Conservation (phyloP, 2,113 vertebrate species). For the Stegastes partitus region DNA sequence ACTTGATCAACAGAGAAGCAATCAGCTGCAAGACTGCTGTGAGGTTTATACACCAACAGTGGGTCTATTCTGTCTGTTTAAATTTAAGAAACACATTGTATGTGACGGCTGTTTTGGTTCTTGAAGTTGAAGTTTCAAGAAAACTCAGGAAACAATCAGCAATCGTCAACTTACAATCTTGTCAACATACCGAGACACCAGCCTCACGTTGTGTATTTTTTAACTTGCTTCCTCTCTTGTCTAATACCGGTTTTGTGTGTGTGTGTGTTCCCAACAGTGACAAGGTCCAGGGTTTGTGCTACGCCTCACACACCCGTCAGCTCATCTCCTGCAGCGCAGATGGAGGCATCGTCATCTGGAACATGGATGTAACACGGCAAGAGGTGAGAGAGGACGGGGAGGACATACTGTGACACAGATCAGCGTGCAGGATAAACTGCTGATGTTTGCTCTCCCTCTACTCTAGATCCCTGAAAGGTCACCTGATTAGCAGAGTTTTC, state of each 20-base stretch:
- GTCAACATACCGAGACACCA: no score
- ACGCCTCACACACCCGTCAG: slow-evolving; percentile 94
- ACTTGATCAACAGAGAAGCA: no score
- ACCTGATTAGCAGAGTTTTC: slow-evolving; percentile 12
- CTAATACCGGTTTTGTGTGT: slow-evolving; percentile 2
- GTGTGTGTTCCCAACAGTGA: slow-evolving; percentile 84
- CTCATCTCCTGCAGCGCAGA: slow-evolving; percentile 97
- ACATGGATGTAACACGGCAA: slow-evolving; percentile 98
- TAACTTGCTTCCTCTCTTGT: no score
- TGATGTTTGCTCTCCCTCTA: slow-evolving; percentile 11
- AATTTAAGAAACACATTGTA: no score
- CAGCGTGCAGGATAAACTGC: neutral
- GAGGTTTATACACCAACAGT: no score
- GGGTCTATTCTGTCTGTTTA: no score
- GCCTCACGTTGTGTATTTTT: no score
- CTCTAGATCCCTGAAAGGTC: slow-evolving; percentile 9
- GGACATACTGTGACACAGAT: neutral
- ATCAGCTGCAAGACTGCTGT: no score
- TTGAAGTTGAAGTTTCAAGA: no score
- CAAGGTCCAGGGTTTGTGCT: slow-evolving; percentile 95
- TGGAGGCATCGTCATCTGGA: slow-evolving; percentile 96
- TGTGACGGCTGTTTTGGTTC: no score
- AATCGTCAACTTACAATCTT: no score
- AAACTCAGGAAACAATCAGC: no score
- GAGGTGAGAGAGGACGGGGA: slow-evolving; percentile 85